Percentiles rank a stretch among this genome's conserved stretches.
phyloP scores from a whole-genome alignment of 2,888 invertebrate genomes.

The Tholera decimalis region DNA sequence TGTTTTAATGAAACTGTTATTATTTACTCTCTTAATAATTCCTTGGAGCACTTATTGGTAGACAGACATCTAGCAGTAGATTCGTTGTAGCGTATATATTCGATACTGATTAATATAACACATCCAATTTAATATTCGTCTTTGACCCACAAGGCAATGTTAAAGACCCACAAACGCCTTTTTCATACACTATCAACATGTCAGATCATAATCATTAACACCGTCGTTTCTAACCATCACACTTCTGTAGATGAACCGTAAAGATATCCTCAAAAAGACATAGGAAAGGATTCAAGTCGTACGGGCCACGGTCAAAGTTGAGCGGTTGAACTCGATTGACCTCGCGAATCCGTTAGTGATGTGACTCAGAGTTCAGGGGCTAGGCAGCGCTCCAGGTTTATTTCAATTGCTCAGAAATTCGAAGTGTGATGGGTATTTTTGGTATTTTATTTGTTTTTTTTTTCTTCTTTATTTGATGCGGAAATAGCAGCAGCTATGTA shows the following conservation, averaged over 20 bases:
- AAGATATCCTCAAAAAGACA: conserved; percentile 55
- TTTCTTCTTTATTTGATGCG: not conserved
- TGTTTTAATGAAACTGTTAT: no score
- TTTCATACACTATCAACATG: conserved; percentile 34
- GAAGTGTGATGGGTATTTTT: conserved; percentile 8
- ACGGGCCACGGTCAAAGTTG: conserved; percentile 83
- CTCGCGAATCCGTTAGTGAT: conserved; percentile 74
- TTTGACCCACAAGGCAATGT: not conserved
- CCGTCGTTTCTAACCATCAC: conserved; percentile 52
- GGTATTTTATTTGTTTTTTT: not conserved
- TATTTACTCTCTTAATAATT: no score
- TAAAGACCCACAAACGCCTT: conserved; percentile 6
- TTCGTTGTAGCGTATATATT: no score
- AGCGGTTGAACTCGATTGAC: conserved; percentile 85
- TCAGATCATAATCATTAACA: conserved; percentile 56
- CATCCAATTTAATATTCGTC: not conserved
- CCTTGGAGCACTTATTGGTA: not conserved
- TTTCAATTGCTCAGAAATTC: conserved; percentile 35
- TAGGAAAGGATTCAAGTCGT: conserved; percentile 61
- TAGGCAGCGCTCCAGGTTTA: conserved; percentile 39
- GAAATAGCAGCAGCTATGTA: not conserved
- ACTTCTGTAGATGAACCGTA: conserved; percentile 44
- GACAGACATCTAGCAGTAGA: no score
- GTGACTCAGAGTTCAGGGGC: conserved; percentile 56
- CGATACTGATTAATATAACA: not conserved